phyloP scores from a whole-genome alignment of 2,888 invertebrate genomes.

The Epinotia brunnichana region DNA sequence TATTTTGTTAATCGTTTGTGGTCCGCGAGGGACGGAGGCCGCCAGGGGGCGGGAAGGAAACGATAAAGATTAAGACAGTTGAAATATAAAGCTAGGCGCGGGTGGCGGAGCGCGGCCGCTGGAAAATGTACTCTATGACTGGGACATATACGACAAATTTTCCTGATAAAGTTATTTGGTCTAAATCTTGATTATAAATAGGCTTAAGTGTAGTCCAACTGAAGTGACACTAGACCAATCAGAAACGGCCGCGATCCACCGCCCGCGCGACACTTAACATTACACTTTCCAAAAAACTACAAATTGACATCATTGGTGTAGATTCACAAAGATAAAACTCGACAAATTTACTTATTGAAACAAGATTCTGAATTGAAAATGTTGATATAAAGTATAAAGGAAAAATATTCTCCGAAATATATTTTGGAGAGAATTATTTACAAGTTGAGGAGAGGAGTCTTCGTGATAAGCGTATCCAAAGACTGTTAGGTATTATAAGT shows the following conservation, averaged over 20 bases:
- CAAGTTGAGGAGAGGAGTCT: constrained; percentile 77
- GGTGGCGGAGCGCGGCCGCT: constrained; percentile 6
- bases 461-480: constrained; percentile 83
- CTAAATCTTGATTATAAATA: constrained; percentile 10
- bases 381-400: constrained; percentile 68
- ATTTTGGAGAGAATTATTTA: constrained; percentile 83
- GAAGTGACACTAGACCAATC: background rate
- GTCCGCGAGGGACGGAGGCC: constrained; percentile 12
- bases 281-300: constrained; percentile 27
- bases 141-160: constrained; percentile 28
- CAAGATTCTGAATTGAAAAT: constrained; percentile 49
- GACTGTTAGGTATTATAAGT: constrained; percentile 81
- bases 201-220: background rate
- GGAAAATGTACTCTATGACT: constrained; percentile 29
- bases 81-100: constrained; percentile 13
- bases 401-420: constrained; percentile 77
- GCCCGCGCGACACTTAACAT: constrained; percentile 22
- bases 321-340: constrained; percentile 41
- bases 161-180: constrained; percentile 6
- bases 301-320: constrained; percentile 40
- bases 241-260: constrained; percentile 1
- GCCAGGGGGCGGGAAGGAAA: background rate
- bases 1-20: constrained; percentile 36
- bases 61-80: constrained; percentile 4
- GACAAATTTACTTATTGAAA: constrained; percentile 43